A percentile compares a stretch with the other conserved stretches of the same genome.
These are phyloP conservation scores for Arothron firmamentum DNA, from an alignment of 2,113 vertebrate genomes.

Conservation along the genomic window DNA sequence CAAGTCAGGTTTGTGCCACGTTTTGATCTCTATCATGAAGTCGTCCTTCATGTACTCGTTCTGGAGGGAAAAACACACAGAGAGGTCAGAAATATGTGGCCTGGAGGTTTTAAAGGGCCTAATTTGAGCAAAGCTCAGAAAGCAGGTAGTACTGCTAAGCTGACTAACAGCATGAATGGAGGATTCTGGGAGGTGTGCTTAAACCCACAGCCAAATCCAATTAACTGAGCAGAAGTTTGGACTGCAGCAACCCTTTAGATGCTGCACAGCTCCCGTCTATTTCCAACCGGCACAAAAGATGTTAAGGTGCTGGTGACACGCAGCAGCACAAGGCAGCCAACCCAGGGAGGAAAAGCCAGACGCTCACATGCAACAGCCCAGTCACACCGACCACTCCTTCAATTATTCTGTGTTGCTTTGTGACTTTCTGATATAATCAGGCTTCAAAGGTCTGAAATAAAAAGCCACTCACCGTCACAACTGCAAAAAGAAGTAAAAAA, in stretches of 20 bases:
- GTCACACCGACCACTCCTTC: too few relatives aligned
- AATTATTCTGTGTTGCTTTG: too few relatives aligned
- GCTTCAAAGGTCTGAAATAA: background rate
- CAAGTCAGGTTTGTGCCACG: constrained; percentile 97
- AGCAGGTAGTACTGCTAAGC: background rate
- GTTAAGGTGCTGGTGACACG: background rate
- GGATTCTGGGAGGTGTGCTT: constrained; percentile 25
- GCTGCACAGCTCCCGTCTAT: constrained; percentile 21
- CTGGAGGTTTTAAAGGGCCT: background rate
- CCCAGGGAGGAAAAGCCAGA: background rate
- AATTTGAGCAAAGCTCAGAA: background rate
- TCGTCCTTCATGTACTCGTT: constrained; percentile 99
- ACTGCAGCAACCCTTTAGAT: constrained; percentile 26
- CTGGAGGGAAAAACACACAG: constrained; percentile 62
- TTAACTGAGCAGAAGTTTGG: constrained; percentile 48
- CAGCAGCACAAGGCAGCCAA: background rate
- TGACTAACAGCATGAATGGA: constrained; percentile 30
- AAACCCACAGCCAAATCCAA: constrained; percentile 57
- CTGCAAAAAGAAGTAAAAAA: constrained; percentile 67
- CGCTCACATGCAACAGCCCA: too few relatives aligned
- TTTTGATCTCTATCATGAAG: constrained; percentile 99
- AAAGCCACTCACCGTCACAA: constrained; percentile 89
- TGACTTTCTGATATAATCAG: background rate
- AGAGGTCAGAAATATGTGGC: background rate
- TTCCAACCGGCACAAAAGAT: constrained; percentile 6